A percentile compares a stretch with the other conserved stretches of the same genome.
Conservation (phyloP, 2,113 vertebrate genomes). For the Centropus bengalensis region DNA sequence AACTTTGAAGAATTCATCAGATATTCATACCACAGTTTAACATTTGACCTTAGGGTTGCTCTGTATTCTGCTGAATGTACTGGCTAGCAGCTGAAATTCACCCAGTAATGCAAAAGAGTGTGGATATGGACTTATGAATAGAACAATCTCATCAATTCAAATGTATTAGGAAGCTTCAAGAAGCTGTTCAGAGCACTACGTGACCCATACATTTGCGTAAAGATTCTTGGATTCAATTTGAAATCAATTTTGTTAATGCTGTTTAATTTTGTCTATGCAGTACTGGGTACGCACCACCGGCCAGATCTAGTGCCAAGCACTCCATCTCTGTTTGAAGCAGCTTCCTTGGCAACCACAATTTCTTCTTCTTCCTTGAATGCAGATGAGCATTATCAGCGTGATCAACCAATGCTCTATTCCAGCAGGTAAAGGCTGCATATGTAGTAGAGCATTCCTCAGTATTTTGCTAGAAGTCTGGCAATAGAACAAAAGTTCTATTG, state of each 20-base stretch:
- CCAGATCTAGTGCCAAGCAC: conserved; percentile 89
- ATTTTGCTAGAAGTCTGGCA: neutral
- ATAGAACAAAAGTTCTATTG: neutral
- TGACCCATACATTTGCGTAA: neutral
- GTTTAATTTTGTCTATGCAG: conserved; percentile 53
- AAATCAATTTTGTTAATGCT: neutral
- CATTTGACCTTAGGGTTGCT: neutral
- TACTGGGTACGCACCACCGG: conserved; percentile 80
- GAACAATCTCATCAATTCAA: neutral
- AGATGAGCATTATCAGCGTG: conserved; percentile 69
- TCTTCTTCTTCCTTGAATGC: conserved; percentile 89
- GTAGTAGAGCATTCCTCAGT: neutral
- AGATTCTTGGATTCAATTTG: neutral
- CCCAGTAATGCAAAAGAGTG: neutral
- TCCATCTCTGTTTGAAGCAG: conserved; percentile 84
- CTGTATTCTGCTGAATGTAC: neutral
- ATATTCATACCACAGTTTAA: neutral
- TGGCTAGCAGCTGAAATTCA: neutral
- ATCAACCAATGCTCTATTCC: conserved; percentile 78
- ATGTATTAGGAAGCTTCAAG: neutral
- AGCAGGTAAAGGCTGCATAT: conserved; percentile 63
- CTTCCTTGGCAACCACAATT: conserved; percentile 89
- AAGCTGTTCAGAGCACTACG: neutral
- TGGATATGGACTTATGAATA: neutral
- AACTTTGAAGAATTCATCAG: neutral